These are phyloP conservation scores for Falco berigora DNA, from an alignment of 2,797 vertebrate genomes.

Conservation along the genomic window DNA sequence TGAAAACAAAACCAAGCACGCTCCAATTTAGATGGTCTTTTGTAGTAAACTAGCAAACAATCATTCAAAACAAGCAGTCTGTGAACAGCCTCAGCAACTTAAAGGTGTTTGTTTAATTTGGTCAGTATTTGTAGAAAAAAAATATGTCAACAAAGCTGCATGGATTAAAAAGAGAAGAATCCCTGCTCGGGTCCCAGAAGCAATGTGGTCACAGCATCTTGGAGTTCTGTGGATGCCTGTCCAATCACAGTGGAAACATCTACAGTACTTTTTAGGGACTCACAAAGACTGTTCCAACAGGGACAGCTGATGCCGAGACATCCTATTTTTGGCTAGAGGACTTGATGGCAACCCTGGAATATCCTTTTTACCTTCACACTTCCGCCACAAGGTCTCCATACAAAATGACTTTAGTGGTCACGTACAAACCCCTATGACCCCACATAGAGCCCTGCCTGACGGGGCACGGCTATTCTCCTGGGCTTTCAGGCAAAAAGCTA, in stretches of 20 bases:
- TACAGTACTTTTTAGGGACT: not conserved
- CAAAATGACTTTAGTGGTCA: not conserved
- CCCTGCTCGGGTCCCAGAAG: not conserved
- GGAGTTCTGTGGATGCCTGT: not conserved
- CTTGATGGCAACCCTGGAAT: not conserved
- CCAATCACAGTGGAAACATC: not conserved
- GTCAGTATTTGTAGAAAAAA: not conserved
- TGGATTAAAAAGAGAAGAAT: not conserved
- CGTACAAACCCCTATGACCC: not conserved
- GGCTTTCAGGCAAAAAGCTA: not conserved
- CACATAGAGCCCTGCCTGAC: not conserved
- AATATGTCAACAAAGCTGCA: not conserved
- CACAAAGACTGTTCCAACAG: not conserved
- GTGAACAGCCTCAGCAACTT: not conserved
- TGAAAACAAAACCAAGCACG: not conserved
- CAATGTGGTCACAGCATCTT: not conserved
- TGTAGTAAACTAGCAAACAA: not conserved
- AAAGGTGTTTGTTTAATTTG: not conserved
- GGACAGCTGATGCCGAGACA: not conserved
- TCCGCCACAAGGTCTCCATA: not conserved
- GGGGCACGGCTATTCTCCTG: not conserved
- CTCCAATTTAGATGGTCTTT: not conserved
- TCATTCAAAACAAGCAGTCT: not conserved
- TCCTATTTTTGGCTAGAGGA: not conserved
- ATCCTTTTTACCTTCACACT: accelerated